Base-by-base conservation (phyloP, 2,888 invertebrate species). In the Drepana falcataria region DNA sequence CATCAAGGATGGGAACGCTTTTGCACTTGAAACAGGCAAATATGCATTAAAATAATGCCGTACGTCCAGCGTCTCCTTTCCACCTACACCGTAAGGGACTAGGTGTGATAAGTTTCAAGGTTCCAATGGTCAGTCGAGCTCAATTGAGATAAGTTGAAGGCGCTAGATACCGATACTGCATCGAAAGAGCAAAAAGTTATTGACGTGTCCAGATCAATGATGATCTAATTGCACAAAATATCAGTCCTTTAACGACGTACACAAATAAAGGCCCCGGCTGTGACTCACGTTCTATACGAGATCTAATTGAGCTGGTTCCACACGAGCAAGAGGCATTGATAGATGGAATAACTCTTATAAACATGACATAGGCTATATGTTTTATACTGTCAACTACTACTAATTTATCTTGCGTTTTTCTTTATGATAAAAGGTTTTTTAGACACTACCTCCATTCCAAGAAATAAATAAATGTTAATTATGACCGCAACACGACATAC, bases 151-250 rank as follows among this genome's bases (percentile, higher is more conserved):
- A 9, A 44, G 9, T 3, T 9, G 5, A 9, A 9, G 44, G 9
- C 44, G 6, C 9, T 9, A 44, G 2, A 9, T 44, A 9, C 6
- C 44, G 1, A 44, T 9, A 9, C 44, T 44, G 44, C 44, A 44
- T 44, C 44, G 6, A 9, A 9, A 9, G 5, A 44, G 44, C 44
- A 44, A 44, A 44, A 44, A 44, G 2, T 41, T 9, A 44, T 44
- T 44, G 44, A 44, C 44, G 9, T 40, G 33, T 4, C 37, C 37
- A 4, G 37, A 51, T 51, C 40, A 40, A 21, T 51, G 51, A 51
- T 51, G 51, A 51, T 51, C 51, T 51, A 51, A 51, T 40, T 51
- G 51, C 34, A 40, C 33, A 51, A 40, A 41, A 51, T 51, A 51
- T 40, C 51, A 9, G 21, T 49, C 49, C 49, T 35, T 51, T 34